Base-by-base conservation (phyloP, 2,888 invertebrate species). In the Agrilus mali region DNA sequence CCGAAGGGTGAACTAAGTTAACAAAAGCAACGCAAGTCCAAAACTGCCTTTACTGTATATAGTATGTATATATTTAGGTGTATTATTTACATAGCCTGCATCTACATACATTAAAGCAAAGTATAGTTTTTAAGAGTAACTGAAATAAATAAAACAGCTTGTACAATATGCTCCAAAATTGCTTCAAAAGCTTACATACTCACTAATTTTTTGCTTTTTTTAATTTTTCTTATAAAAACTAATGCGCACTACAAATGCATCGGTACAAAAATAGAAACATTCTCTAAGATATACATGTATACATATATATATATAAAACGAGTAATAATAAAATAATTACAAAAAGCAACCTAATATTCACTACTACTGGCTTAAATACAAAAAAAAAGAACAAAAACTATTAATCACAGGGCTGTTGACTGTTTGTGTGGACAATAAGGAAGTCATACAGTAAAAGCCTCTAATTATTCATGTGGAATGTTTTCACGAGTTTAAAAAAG, bases 321-420 rank as follows among this genome's bases (percentile, higher is more conserved):
- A 15, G 16, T 35, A 8, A 35, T 35, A 35, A 13, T n/a, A 14
- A 35, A 35, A 35, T 35, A 35, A 15, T 15, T 35, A 35, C 14
- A 35, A 35, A 35, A 16, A 36, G 20, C 36, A 17, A 13, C 16
- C 36, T 17, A 36, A 36, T 3, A 10, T 36, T 20, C 16, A 13
- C 20, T 20, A 36, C 36, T 14, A 36, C 6, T 34, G 13, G 34
- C 15, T 16, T 12, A 13, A 27, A 32, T 16, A 36, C 27, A 43
- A 43, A 38, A 43, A 43, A 39, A 22, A n/a, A n/a, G n/a, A n/a
- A n/a, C n/a, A n/a, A 38, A 33, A 38, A 38, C n/a, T 43, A 43
- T 39, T 35, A 39, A 43, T 39, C 35, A 27, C 27, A 27, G 27
- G 10, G 27, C 27, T 27, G 27, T 27, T 27, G 16, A 12, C 36